These are phyloP conservation scores for Cataglyphis livida DNA, from an alignment of 2,888 invertebrate genomes.

Conservation along the genomic window DNA sequence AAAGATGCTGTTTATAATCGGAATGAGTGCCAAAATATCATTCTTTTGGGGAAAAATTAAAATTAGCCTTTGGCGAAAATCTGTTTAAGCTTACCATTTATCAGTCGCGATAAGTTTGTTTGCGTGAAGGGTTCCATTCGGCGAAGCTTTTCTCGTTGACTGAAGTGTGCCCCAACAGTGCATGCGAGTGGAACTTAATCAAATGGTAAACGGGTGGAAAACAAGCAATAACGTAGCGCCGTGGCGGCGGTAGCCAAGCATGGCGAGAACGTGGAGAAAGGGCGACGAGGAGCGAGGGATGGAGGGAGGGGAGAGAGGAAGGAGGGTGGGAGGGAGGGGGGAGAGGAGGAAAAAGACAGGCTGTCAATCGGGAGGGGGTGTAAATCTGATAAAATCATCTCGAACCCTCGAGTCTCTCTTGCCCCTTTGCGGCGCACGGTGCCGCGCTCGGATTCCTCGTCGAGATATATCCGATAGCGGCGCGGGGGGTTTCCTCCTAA, in stretches of 20 bases:
- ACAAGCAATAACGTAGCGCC: constrained; percentile 82
- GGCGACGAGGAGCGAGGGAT: constrained; percentile 27
- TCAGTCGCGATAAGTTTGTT: constrained; percentile 42
- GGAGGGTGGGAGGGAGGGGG: background rate
- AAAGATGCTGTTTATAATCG: background rate
- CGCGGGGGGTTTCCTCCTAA: constrained; percentile 74
- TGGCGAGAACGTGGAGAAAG: constrained; percentile 56
- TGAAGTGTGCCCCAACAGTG: constrained; percentile 55
- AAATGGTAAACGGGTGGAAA: constrained; percentile 85
- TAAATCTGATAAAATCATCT: constrained; percentile 85
- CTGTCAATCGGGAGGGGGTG: constrained; percentile 75
- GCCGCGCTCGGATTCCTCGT: constrained; percentile 68
- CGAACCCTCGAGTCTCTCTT: constrained; percentile 75
- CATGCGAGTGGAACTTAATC: constrained; percentile 81
- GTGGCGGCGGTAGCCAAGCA: constrained; percentile 71
- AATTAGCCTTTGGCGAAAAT: constrained; percentile 14
- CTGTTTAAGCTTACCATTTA: constrained; percentile 31
- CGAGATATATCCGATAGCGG: constrained; percentile 81
- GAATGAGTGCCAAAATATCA: background rate
- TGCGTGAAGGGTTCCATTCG: constrained; percentile 34
- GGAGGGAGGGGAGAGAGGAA: background rate
- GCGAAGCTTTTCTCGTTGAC: constrained; percentile 52
- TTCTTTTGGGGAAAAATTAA: background rate
- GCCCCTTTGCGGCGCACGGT: constrained; percentile 66
- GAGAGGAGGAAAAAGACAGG: constrained; percentile 8